Base-by-base conservation (phyloP, 2,113 vertebrate genomes). In the Strigops habroptila region DNA sequence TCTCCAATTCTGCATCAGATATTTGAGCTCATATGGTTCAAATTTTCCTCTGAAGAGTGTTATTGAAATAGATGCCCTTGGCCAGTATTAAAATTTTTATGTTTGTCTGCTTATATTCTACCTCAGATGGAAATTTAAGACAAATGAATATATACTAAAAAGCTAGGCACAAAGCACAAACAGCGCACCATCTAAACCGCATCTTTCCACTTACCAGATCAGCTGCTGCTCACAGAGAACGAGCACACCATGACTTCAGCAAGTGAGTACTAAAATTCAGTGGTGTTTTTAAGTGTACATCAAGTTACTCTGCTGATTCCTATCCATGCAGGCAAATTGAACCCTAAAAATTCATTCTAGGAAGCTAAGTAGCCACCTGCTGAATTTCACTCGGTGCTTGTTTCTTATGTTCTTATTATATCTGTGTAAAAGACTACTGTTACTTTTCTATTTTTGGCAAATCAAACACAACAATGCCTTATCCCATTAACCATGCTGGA, bases 61-160 rank as follows among this genome's bases (percentile, higher is more conserved):
- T 91, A 91, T 63, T 76, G 85, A 90, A 95, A 81, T 63, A 80
- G 83, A 88, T 91, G 79, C 51, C 93, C 90, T 93, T 96, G 88
- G 59, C 71, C 80, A 31, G 35, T 81, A 91, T 71, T 90, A 86
- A 81, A 95, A 88, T 39, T 88, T 94, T 49, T 74, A 88, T 1
- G 1, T 83, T 86, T 94, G 53, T 28, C 75, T 93, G 85, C 85
- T 95, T 90, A 80, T 12, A 33, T 83, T 63, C 71, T 80, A 41
- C 28, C 52, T 91, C 71, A 60, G 79, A 71, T 39, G 22, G 87
- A 83, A 81, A 85, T 51, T 63, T 25, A 82, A 94, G 68, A 82
- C 71, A 80, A 91, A 92, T 84, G 79, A 93, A 74, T 90, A 74
- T 19, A 35, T 37, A 33, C n/a, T n/a, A 74, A 60, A 51, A 88